Percentiles rank a stretch among this genome's conserved stretches.
Evolutionary conservation across 1,140 invertebrate species (phyloP).

Genomic region (Drosophila neocordata): DNA sequence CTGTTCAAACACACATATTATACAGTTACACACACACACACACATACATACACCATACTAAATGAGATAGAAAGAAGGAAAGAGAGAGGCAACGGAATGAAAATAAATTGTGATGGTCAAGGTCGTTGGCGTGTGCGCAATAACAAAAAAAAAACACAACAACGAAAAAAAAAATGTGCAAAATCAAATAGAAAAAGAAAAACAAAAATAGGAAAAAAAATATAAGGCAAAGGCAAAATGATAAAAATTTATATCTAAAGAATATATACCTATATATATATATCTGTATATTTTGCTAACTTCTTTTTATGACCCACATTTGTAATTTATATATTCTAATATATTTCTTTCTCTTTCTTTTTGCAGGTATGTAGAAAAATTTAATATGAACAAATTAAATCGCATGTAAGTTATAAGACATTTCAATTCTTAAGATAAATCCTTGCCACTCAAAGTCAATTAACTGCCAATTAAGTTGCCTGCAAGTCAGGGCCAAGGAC

Average conservation of each 20-base stretch:
- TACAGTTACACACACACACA: constrained; percentile 27
- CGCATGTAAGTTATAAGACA: constrained; percentile 40
- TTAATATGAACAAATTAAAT: constrained; percentile 29
- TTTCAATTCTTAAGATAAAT: constrained; percentile 28
- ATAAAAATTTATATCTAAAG: not conserved
- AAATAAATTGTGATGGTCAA: constrained; percentile 82
- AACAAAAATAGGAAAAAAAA: constrained; percentile 56
- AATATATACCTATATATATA: not conserved
- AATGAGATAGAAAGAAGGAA: constrained; percentile 15
- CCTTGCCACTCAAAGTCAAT: constrained; percentile 57
- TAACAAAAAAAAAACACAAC: constrained; percentile 56
- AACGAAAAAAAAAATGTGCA: constrained; percentile 10
- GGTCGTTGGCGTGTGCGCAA: constrained; percentile 74
- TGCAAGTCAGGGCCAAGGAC: constrained; percentile 11
- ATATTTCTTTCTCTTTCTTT: constrained; percentile 17
- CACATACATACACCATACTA: not conserved
- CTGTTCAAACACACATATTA: constrained; percentile 32
- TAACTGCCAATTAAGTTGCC: constrained; percentile 51
- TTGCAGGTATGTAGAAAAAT: constrained; percentile 44
- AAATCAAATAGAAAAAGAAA: constrained; percentile 50
- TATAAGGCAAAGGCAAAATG: constrained; percentile 12
- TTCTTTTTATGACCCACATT: constrained; percentile 21
- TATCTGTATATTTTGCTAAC: not conserved
- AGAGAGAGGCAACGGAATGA: constrained; percentile 71
- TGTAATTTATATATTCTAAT: constrained; percentile 19